Base-by-base conservation (phyloP, 2,888 invertebrate genomes). In the Pachycephus smyrnensis region DNA sequence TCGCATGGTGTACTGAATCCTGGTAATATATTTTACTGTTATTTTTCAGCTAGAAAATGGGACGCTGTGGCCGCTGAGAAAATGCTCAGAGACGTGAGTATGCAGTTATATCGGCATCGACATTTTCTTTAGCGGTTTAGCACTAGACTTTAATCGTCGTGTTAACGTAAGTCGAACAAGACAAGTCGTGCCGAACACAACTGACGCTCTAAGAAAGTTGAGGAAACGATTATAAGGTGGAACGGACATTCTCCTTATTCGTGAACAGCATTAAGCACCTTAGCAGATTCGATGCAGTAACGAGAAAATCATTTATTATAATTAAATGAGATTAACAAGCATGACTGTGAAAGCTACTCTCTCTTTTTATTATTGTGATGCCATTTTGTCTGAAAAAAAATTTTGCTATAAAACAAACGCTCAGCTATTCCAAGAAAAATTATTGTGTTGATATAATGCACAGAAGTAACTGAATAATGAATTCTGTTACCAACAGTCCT, bases 31-130 rank as follows among this genome's bases (percentile, higher is more conserved):
- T 69, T 32, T 55, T 23, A 2, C 23, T 23, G 23, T 55, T 23
- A 2, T 55, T 55, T 55, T 55, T 55, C 2, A 97, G 98, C 98
- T 3, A 93, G 98, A 88, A 96, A 96, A 92, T 98, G 97, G 95
- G 95, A 98, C 89, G 89, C 95, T 1, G 95, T 94, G 76, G 97
- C 96, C n/a, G 97, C 98, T 0, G 98, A 98, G 91, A 96, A 96
- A 92, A 98, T 98, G 98, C 92, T 98, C 3, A 93, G 97, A 92
- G 95, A 96, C 88, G 98, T 98, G 93, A 94, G 95, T 94, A 85
- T 32, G 71, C 73, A 15, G 79, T 55, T 23, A 55, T 55, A 55
- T 23, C 9, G 55, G 23, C 9, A 23, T 40, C 23, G 23, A 33
- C 36, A 77, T 73, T 68, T 77, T 33, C 11, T 40, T n/a, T 73